Evolutionary conservation across 2,888 invertebrate genomes (phyloP).

Genomic region (Polietes domitor): DNA sequence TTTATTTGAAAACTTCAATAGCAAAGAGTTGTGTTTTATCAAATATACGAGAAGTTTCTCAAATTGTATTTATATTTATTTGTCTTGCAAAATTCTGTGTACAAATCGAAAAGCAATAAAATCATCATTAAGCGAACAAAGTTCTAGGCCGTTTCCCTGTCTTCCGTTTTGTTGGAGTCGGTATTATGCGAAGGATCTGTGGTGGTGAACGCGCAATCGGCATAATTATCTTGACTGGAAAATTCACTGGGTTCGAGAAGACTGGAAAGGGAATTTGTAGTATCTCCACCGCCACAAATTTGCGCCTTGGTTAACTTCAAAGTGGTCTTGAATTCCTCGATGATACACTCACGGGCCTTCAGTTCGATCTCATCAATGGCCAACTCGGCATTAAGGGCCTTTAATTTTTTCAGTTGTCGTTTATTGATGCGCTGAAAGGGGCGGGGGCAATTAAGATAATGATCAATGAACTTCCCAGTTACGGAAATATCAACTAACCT

Average conservation of each 20-base stretch:
- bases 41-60: neutral
- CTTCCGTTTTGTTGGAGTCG: slow-evolving; percentile 34
- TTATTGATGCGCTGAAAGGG: slow-evolving; percentile 73
- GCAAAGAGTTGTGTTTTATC: too few species aligned
- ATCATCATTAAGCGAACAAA: neutral
- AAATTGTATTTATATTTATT: neutral
- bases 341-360: slow-evolving; percentile 75
- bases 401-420: slow-evolving; percentile 73
- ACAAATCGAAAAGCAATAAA: neutral
- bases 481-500: slow-evolving; percentile 67
- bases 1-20: neutral
- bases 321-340: slow-evolving; percentile 73
- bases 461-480: neutral
- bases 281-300: slow-evolving; percentile 57
- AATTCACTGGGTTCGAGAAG: slow-evolving; percentile 43
- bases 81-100: too few species aligned
- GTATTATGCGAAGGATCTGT: slow-evolving; percentile 33
- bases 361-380: slow-evolving; percentile 78
- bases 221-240: slow-evolving; percentile 65
- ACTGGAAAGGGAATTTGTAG: slow-evolving; percentile 26
- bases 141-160: neutral
- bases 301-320: slow-evolving; percentile 68
- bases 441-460: neutral
- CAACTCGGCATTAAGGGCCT: slow-evolving; percentile 77
- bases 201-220: slow-evolving; percentile 63